A percentile compares a stretch with the other conserved stretches of the same genome.
Conservation (phyloP, 2,113 vertebrate genomes). For the Anoplopoma fimbria region DNA sequence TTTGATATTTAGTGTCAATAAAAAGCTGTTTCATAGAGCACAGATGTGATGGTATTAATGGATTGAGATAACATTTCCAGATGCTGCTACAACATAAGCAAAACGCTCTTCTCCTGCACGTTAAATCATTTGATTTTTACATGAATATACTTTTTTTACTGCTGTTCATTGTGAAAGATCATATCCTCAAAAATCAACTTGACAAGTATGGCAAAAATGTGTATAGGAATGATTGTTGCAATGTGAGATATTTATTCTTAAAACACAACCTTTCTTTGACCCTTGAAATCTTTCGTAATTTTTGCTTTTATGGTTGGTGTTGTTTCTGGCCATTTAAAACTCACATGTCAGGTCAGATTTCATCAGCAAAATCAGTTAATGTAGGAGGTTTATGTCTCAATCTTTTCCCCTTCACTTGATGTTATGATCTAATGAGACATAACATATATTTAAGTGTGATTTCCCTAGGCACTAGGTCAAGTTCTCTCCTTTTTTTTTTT, state of each 20-base stretch:
- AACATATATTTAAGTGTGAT: constrained; percentile 9
- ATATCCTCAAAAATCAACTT: no score
- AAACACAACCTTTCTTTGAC: neutral
- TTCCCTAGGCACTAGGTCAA: neutral
- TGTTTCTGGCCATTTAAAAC: neutral
- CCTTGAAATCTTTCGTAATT: neutral
- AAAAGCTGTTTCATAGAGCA: neutral
- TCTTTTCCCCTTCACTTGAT: neutral
- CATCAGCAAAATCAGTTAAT: neutral
- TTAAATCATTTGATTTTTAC: neutral
- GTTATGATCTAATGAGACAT: constrained; percentile 5
- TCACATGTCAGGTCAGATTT: neutral
- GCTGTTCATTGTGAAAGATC: no score
- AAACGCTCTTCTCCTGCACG: no score
- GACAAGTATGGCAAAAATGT: no score
- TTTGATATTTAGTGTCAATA: no score
- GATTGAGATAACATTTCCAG: neutral
- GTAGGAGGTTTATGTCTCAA: neutral
- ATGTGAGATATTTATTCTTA: neutral
- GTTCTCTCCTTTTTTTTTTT: no score
- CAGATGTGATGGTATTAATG: neutral
- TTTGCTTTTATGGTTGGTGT: neutral
- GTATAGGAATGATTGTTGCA: no score
- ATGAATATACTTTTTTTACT: neutral
- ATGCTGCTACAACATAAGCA: neutral